Base-by-base conservation (phyloP, 1,140 invertebrate genomes). In the Drosophila aff. region DNA sequence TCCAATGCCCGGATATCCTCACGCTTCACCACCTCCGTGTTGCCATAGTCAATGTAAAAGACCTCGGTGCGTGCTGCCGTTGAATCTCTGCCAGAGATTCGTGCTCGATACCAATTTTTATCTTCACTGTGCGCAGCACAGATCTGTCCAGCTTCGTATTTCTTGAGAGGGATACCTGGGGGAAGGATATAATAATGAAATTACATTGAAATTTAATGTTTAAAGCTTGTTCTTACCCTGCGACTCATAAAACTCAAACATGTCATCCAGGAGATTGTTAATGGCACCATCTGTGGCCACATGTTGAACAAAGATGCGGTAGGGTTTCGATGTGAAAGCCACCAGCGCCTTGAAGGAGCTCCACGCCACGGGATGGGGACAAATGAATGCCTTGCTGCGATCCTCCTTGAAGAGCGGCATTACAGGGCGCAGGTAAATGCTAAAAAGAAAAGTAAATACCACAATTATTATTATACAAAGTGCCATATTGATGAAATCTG, bases 31-130 rank as follows among this genome's bases (percentile, higher is more conserved):
- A 87, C 93, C 92, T 97, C 96, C 31, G 94, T 94, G 91, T 97
- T 97, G 11, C 96, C 97, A 92, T 96, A 97, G 91, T 97, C 97
- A 6, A 97, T 92, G 91, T 96, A 97, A 11, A 94, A 93, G 0
- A 97, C 95, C 64, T 93, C 94, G 4, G 94, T 93, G 11, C 61
- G 55, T 0, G 61, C 31, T 15, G 50, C n/a, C 93, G 92, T 79
- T 16, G 93, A 93, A 46, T 93, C 89, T 5, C 94, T 79, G 26
- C 91, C 92, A 8, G 93, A 38, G 16, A 96, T 94, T 71, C 94
- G 94, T 16, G 94, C 96, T 59, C 96, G 93, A 81, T 95, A 97
- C 95, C 95, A 97, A 80, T 95, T 96, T 4, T 92, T 93, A 83
- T 96, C 95, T 0, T 61, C 6, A 13, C 95, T 95, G 44, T 94